Conservation (phyloP, 2,888 invertebrate species). For the Clostera curtula region DNA sequence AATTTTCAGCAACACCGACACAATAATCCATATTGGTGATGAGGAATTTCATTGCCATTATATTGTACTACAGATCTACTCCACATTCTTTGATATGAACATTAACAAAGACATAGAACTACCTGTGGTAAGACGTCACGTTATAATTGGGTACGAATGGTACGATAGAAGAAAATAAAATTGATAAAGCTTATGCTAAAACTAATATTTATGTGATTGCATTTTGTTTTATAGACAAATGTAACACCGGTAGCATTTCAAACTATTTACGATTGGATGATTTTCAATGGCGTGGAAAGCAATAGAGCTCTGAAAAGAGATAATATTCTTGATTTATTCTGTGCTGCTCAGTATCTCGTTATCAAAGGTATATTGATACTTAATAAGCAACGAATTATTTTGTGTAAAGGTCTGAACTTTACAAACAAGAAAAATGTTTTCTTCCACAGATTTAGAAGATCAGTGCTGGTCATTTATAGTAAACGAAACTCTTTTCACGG, state of each 20-base stretch:
- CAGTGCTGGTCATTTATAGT: conserved; percentile 87
- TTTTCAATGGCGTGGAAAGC: conserved; percentile 76
- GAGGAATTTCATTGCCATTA: conserved; percentile 81
- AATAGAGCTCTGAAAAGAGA: conserved; percentile 78
- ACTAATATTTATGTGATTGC: conserved; percentile 1
- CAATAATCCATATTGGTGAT: conserved; percentile 77
- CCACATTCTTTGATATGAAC: conserved; percentile 75
- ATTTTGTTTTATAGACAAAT: conserved; percentile 32
- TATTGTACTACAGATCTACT: conserved; percentile 81
- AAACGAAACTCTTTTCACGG: conserved; percentile 79
- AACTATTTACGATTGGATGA: conserved; percentile 89
- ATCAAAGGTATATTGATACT: conserved; percentile 74
- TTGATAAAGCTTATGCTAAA: background rate
- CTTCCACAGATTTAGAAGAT: conserved; percentile 80
- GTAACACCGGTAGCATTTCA: conserved; percentile 77
- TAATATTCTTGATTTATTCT: conserved; percentile 82
- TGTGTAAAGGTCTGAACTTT: background rate
- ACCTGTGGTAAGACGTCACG: conserved; percentile 37
- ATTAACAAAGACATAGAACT: conserved; percentile 45
- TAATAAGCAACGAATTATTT: background rate
- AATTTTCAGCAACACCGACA: conserved; percentile 78
- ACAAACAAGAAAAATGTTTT: conserved; percentile 2
- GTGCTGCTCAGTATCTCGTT: conserved; percentile 80
- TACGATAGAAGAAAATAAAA: too few species aligned
- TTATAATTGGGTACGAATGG: too few species aligned